Evolutionary conservation across 2,113 vertebrate genomes (phyloP), one percentile per base, ranked within the genome.

Genomic region (zebrafish (Danio rerio)): DNA sequence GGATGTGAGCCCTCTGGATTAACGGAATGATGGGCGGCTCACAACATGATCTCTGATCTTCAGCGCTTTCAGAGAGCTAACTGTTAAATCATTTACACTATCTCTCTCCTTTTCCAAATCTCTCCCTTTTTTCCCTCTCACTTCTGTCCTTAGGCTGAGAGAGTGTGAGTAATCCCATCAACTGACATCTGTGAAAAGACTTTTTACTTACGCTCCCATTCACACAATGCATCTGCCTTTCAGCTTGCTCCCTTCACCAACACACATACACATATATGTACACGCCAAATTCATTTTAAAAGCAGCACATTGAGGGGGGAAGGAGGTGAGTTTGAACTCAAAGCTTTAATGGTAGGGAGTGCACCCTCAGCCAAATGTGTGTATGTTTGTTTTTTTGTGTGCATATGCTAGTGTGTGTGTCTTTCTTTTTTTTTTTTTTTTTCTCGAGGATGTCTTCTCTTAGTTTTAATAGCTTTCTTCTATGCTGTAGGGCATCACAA

Each of bases 81-180:
- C 86, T 86, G 87, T 91, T 92, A 71, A 89, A 91, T 94, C 85
- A 91, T 87, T 87, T 85, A 92, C 81, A 88, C 82, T 84, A 84
- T 86, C 85, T 47, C 75, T 9, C 49, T 81, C 82, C 77, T 78
- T 45, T 73, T 11, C 9, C 7, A 78, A 85, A 85, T 86, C 84
- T 78, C 85, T 8, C 6, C 45, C 56, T 87, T 45, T 47, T n/a
- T 62, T 31, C 31, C 31, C 66, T 15, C 78, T 73, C 81, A 58
- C 52, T 81, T 82, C 58, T 75, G 53, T 87, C 84, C 70, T 68
- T 52, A 45, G 74, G 72, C 70, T 85, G 61, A 56, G 56, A 78
- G 86, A 78, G 82, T 88, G 81, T 88, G 86, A 83, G 82, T 83
- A 87, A 87, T 88, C 85, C 88, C 85, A 86, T 90, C 78, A 87